Evolutionary conservation across 2,888 invertebrate species (phyloP), one percentile per base, ranked within the genome.

Genomic region (Halictus ligatus): DNA sequence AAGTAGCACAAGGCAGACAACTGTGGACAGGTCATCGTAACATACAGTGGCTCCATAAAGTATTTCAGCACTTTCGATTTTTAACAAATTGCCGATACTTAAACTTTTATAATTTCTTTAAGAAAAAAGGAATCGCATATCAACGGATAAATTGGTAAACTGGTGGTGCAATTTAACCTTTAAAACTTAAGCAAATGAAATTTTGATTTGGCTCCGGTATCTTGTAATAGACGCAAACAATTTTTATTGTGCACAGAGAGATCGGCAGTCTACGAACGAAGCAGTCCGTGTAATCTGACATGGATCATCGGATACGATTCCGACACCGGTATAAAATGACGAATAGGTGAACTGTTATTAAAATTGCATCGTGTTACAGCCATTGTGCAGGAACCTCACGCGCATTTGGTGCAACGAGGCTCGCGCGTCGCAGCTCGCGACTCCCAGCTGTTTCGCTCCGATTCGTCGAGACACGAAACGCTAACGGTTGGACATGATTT

Each of bases 401-500:
- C 54, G 40, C 40, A 69, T 54, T 67, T 21, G 29, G 77, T 18
- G 67, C 58, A 7, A 75, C 78, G 72, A 50, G 78, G 69, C 21
- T 72, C n/a, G 67, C 67, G 18, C 71, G 72, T 72, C 29, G 21
- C 13, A 35, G 25, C 75, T 35, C 40, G 71, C 40, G 72, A 74
- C 78, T 78, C 73, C 75, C 74, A 69, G 18, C 40, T 75, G 86
- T 90, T 81, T 89, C 86, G 87, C 85, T 90, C 86, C 88, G 87
- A 90, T 90, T 90, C 87, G 80, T 75, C 79, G 67, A 43, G 83
- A 75, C 69, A 58, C 79, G 79, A 83, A 88, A 86, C 80, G 72
- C 77, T 89, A 90, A 90, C 85, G 80, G 85, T 86, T 85, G 77
- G 80, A 75, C 82, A 85, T 7, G 73, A 87, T 85, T 69, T 84